These are phyloP conservation scores for Tholera decimalis DNA, from an alignment of 2,888 invertebrate genomes.

Conservation along the genomic window DNA sequence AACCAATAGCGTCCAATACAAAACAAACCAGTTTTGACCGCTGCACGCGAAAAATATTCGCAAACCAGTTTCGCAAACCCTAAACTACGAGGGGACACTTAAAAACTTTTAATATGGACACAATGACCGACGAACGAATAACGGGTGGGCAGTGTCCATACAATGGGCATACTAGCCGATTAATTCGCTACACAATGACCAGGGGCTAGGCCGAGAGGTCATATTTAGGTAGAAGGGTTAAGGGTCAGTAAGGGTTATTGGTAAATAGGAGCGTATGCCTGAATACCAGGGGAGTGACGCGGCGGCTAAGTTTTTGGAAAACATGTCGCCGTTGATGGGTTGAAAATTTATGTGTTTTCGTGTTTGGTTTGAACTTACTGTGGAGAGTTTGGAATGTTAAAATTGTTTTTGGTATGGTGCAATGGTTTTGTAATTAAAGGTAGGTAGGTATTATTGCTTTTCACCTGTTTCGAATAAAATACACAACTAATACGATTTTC, in stretches of 20 bases:
- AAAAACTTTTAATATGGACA: constrained; percentile 87
- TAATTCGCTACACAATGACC: constrained; percentile 88
- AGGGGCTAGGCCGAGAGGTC: constrained; percentile 86
- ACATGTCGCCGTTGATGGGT: constrained; percentile 83
- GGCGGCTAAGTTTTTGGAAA: constrained; percentile 79
- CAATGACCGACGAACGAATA: constrained; percentile 78
- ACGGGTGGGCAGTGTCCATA: constrained; percentile 85
- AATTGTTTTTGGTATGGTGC: background rate
- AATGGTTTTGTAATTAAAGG: background rate
- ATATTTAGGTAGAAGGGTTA: constrained; percentile 90
- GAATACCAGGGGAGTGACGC: constrained; percentile 85
- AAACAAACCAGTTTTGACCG: constrained; percentile 69
- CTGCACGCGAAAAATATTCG: constrained; percentile 66
- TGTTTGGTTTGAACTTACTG: constrained; percentile 61
- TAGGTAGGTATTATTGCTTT: background rate
- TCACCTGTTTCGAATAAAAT: too few species aligned
- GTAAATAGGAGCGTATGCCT: constrained; percentile 85
- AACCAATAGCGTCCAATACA: constrained; percentile 49
- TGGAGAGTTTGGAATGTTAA: constrained; percentile 31
- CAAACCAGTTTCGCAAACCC: constrained; percentile 76
- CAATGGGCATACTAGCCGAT: constrained; percentile 88
- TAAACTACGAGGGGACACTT: constrained; percentile 80
- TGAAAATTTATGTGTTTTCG: constrained; percentile 82
- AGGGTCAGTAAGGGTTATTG: constrained; percentile 86
- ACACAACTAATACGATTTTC: too few species aligned